Conservation (phyloP, 2,797 vertebrate species). For the Poeciliopsis presidionis region DNA sequence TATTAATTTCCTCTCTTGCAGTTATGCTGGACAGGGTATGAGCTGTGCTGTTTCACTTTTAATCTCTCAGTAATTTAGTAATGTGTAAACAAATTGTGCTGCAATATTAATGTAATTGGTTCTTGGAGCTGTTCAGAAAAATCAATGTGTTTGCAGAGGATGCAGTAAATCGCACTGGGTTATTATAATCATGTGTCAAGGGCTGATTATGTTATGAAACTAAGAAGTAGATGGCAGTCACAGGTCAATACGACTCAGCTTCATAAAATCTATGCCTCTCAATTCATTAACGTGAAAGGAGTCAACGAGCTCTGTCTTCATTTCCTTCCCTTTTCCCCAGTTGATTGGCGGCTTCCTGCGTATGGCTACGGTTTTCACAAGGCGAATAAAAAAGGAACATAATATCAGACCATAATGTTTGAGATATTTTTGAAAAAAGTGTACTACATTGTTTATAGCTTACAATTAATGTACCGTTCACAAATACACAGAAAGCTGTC, state of each 20-base stretch:
- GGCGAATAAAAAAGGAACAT: background rate
- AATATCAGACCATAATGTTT: slow-evolving; percentile 13
- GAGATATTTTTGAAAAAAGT: background rate
- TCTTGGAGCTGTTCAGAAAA: slow-evolving; percentile 90
- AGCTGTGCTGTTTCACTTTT: slow-evolving; percentile 99
- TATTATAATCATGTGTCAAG: slow-evolving; percentile 91
- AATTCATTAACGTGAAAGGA: slow-evolving; percentile 74
- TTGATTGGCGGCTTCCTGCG: slow-evolving; percentile 19
- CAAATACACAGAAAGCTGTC: background rate
- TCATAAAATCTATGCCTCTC: slow-evolving; percentile 79
- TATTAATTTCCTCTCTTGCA: slow-evolving; percentile 99
- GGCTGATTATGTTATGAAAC: slow-evolving; percentile 89
- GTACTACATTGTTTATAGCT: background rate
- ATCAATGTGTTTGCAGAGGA: slow-evolving; percentile 96
- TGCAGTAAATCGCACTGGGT: slow-evolving; percentile 87
- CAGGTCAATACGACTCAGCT: slow-evolving; percentile 78
- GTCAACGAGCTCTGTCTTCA: slow-evolving; percentile 19
- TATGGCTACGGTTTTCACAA: background rate
- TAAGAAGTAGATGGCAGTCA: slow-evolving; percentile 84
- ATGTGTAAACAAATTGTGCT: slow-evolving; percentile 99
- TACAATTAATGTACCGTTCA: background rate
- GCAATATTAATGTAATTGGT: slow-evolving; percentile 99
- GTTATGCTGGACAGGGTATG: slow-evolving; percentile 93
- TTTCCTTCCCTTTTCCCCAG: slow-evolving; percentile 22
- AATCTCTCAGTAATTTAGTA: slow-evolving; percentile 99